These are phyloP conservation scores for Globicephala melas DNA, from an alignment of 2,113 vertebrate genomes.

Conservation along the genomic window DNA sequence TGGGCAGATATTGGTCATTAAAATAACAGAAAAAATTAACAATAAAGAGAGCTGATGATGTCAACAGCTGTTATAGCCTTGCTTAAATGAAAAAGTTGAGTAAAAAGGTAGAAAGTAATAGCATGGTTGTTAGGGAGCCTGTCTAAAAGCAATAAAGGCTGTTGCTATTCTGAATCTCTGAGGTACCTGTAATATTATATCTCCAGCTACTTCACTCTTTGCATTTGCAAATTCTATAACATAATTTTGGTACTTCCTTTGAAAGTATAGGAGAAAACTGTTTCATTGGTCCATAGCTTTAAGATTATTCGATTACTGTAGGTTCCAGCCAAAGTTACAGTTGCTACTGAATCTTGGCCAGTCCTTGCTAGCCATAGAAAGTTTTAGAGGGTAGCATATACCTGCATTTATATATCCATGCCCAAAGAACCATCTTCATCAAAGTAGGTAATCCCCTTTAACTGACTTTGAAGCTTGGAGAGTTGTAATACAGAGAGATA, in stretches of 20 bases:
- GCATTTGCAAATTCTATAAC: neutral
- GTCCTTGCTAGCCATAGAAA: neutral
- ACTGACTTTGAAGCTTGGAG: neutral
- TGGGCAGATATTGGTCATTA: neutral
- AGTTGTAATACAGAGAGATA: neutral
- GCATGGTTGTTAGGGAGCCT: neutral
- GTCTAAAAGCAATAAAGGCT: neutral
- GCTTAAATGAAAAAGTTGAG: neutral
- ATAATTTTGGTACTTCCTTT: neutral
- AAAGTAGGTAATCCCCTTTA: neutral
- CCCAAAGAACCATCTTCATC: neutral
- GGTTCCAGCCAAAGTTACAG: neutral
- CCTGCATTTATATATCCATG: neutral
- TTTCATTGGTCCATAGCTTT: neutral
- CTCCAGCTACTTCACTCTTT: neutral
- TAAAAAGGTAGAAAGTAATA: constrained; percentile 11
- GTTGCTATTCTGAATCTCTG: neutral
- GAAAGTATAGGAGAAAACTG: neutral
- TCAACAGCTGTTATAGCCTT: neutral
- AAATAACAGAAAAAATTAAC: neutral
- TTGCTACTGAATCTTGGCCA: neutral
- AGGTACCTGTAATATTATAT: neutral
- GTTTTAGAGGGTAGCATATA: neutral
- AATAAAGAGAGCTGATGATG: neutral
- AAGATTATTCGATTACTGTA: neutral